Evolutionary conservation across 2,797 vertebrate genomes (phyloP), one percentile per base, ranked within the genome.

Genomic region (Lithobates sylvaticus): DNA sequence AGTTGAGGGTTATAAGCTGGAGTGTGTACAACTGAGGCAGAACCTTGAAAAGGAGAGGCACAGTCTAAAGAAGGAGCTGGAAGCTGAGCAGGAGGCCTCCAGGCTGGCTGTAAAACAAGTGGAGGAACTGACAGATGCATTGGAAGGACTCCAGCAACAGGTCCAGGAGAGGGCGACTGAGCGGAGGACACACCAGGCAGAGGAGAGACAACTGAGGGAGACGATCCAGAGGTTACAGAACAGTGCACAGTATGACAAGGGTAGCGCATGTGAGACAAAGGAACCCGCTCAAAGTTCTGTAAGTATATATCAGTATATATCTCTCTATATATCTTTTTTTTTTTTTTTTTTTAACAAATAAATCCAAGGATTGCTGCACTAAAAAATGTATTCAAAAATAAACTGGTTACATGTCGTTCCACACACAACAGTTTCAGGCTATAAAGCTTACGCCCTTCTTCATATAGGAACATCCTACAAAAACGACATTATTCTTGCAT

Each of bases 1-100:
- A 88, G 92, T 96, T 88, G 97, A 99, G 90, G 93, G 91, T 32
- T 96, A 96, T 86, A 97, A 94, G 89, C 92, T 98, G 5, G 96
- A 97, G 89, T 95, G 94, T 39, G 91, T 97, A 79, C 94, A 95
- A 89, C 80, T 91, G 81, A 93, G 91, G 72, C 93, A 93, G 78
- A 94, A 94, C 83, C 94, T 95, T 91, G 95, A 97, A 16, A 96
- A 97, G 90, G 96, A 97, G 88, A 95, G 91, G 89, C 91, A 90
- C 74, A 93, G 89, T 44, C 93, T 95, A n/a, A 87, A 89, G 74
- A 93, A 94, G 93, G 93, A 93, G 0, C 71, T 95, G 27, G 93
- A 86, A 88, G 91, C 92, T 34, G 95, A 97, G 68, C 94, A 96
- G 81, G 95, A 96, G 88, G 94, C 93, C 23, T 94, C 96, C 88